phyloP scores from a whole-genome alignment of 1,140 invertebrate species.

The Papilio polytes region DNA sequence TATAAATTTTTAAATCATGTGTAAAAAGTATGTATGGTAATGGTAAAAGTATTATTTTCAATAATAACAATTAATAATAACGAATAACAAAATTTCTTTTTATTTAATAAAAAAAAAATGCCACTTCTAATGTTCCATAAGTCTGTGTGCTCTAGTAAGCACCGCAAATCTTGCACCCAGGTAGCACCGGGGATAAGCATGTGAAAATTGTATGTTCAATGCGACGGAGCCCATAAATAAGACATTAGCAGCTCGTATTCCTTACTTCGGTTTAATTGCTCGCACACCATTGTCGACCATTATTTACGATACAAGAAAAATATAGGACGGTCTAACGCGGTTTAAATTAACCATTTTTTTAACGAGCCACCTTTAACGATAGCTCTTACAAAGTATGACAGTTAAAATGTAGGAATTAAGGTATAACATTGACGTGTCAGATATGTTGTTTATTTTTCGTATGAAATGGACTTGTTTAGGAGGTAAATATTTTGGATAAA shows the following conservation, averaged over 20 bases:
- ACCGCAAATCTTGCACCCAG: constrained; percentile 65
- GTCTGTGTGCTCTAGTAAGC: constrained; percentile 55
- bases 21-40: too few species aligned
- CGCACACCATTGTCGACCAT: constrained; percentile 60
- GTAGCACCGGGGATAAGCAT: constrained; percentile 70
- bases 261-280: constrained; percentile 64
- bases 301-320: constrained; percentile 55
- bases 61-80: too few species aligned
- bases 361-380: constrained; percentile 2
- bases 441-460: not conserved
- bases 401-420: constrained; percentile 7
- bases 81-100: too few species aligned
- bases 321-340: constrained; percentile 52
- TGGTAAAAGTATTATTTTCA: too few species aligned
- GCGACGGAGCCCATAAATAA: constrained; percentile 78
- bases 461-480: not conserved
- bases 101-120: not conserved
- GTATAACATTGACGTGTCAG: not conserved
- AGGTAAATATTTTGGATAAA: too few species aligned
- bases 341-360: constrained; percentile 41
- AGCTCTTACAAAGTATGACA: constrained; percentile 4
- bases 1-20: too few species aligned
- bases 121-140: constrained; percentile 43
- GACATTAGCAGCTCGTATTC: constrained; percentile 79
- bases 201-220: constrained; percentile 77